A percentile compares a stretch with the other conserved stretches of the same genome.
phyloP scores from a whole-genome alignment of 2,797 vertebrate species.

The Xiphorhynchus erythropygius region DNA sequence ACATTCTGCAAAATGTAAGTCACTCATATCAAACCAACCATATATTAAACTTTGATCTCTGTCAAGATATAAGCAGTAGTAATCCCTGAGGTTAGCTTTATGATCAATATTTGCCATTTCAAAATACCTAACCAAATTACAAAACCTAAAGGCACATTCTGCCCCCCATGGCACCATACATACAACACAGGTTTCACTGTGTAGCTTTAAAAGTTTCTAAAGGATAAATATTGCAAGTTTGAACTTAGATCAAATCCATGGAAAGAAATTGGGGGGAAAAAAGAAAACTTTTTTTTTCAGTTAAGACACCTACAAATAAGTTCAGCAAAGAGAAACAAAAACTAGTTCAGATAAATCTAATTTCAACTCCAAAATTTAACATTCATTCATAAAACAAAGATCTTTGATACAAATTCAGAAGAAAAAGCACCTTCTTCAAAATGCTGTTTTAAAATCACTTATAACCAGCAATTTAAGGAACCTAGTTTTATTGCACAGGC shows the following conservation, averaged over 20 bases:
- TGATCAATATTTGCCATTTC: neutral
- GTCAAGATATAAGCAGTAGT: neutral
- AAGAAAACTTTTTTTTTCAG: neutral
- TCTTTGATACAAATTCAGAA: neutral
- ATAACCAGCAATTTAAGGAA: neutral
- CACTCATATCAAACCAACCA: neutral
- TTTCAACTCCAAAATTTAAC: neutral
- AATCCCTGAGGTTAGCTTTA: neutral
- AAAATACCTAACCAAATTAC: neutral
- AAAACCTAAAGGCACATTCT: neutral
- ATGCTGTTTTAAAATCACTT: neutral
- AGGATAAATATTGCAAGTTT: neutral
- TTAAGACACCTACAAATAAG: neutral
- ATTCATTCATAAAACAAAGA: neutral
- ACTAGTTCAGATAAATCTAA: neutral
- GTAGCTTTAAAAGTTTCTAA: neutral
- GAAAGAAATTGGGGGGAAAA: neutral
- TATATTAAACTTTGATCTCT: neutral
- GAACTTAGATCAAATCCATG: neutral
- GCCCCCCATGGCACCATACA: neutral
- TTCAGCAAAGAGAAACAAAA: neutral
- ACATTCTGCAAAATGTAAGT: neutral
- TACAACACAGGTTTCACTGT: neutral
- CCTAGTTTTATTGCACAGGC: conserved; percentile 9
- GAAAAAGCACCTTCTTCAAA: neutral